Conservation (phyloP, 2,113 vertebrate genomes). For the Orcinus orca region DNA sequence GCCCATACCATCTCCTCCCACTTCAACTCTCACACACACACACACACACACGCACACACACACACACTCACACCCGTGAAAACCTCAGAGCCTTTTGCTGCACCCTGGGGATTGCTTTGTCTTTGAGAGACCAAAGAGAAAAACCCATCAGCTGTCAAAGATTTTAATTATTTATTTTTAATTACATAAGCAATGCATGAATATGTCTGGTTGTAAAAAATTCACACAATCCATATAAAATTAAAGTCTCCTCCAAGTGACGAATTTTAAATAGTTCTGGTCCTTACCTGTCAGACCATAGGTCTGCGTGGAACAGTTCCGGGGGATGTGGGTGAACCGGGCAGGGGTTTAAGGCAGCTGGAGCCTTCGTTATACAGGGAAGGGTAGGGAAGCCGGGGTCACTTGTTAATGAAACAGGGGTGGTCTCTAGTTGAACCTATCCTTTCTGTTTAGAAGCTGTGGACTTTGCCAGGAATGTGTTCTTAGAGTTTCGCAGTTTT, state of each 20-base stretch:
- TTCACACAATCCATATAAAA: slow-evolving; percentile 58
- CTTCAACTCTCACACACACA: background rate
- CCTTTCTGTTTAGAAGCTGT: background rate
- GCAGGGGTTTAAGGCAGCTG: background rate
- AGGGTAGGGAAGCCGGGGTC: background rate
- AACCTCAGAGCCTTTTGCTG: slow-evolving; percentile 23
- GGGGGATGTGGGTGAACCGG: background rate
- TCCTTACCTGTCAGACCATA: background rate
- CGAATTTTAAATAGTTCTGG: slow-evolving; percentile 52
- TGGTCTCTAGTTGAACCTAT: background rate
- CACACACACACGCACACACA: background rate
- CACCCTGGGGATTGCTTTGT: slow-evolving; percentile 47
- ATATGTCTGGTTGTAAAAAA: slow-evolving; percentile 66
- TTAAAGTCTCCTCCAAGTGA: slow-evolving; percentile 34
- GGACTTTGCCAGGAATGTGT: background rate
- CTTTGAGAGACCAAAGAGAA: slow-evolving; percentile 47
- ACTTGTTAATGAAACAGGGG: background rate
- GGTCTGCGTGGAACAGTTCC: background rate
- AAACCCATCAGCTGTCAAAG: slow-evolving; percentile 37
- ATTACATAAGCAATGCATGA: slow-evolving; percentile 62
- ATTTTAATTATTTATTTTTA: slow-evolving; percentile 77
- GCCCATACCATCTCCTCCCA: background rate
- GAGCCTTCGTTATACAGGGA: background rate
- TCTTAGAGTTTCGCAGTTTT: background rate
- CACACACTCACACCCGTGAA: background rate